Conservation (phyloP, 2,113 vertebrate genomes). For the Cephalopholis sonnerati region DNA sequence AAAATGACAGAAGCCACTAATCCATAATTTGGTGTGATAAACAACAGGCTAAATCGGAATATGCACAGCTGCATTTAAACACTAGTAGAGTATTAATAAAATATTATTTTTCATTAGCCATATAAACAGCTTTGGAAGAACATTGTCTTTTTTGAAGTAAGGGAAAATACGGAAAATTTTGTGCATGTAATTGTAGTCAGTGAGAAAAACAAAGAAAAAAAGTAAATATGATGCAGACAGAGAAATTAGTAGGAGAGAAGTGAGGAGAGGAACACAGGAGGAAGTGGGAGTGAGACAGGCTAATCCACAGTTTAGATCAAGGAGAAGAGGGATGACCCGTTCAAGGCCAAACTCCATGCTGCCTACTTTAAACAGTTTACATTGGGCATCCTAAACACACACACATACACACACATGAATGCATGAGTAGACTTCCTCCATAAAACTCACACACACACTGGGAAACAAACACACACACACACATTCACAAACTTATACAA, state of each 20-base stretch:
- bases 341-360: slow-evolving; percentile 52
- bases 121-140: too few species aligned
- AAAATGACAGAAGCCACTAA: too few species aligned
- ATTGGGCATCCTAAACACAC: slow-evolving; percentile 28
- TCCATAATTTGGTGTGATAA: too few species aligned
- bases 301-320: slow-evolving; percentile 57
- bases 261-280: slow-evolving; percentile 16
- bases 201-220: not conserved
- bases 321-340: slow-evolving; percentile 45
- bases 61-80: too few species aligned
- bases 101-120: too few species aligned
- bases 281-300: slow-evolving; percentile 47
- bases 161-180: too few species aligned
- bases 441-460: slow-evolving; percentile 7
- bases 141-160: too few species aligned
- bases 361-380: slow-evolving; percentile 71
- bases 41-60: too few species aligned
- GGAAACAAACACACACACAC: slow-evolving; percentile 1
- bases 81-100: too few species aligned
- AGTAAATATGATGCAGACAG: not conserved
- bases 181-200: too few species aligned
- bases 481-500: slow-evolving; percentile 10
- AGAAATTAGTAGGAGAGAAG: not conserved
- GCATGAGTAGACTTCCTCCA: slow-evolving; percentile 6
- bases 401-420: slow-evolving; percentile 21